Base-by-base conservation (phyloP, 2,888 invertebrate genomes). In the Emmelina monodactyla region DNA sequence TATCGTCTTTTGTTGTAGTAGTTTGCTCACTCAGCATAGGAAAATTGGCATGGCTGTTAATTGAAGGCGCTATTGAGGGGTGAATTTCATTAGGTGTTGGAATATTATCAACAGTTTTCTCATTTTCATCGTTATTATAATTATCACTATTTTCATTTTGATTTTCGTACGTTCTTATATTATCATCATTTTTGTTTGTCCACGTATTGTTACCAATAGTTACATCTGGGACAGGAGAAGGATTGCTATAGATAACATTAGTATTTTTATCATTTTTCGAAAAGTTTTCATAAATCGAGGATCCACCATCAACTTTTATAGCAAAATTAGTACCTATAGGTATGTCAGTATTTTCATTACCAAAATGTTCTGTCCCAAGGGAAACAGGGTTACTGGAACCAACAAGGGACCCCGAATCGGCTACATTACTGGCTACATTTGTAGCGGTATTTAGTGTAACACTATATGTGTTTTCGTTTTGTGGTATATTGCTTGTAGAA, bases 311-410 rank as follows among this genome's bases (percentile, higher is more conserved):
- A 2, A 81, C 80, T 51, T 58, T 62, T 12, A 81, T 79, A 22
- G 81, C 81, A 48, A 81, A 69, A 42, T 81, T 81, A 1, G 80
- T 80, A 31, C 76, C 72, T 37, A 81, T 78, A 7, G 81, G 79
- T 45, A 81, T 80, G 44, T 78, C 64, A 16, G 80, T 57, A 42
- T 81, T 78, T 2, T 54, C 19, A 11, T 32, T 13, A 13, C 5
- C 61, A 42, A 53, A 57, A 7, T 58, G 43, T 12, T 60, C 51
- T 12, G 55, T 53, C n/a, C 54, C 59, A 22, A 75, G 48, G 9
- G 73, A 60, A 14, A 72, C 69, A 12, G 73, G 60, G 10, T 72
- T 52, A 43, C 71, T 76, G 13, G 75, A 67, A 7, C 75, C 73
- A 40, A 73, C 47, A 0, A 67, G 64, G 51, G 71, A 65, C 0